Evolutionary conservation across 2,797 vertebrate genomes (phyloP), one percentile per base, ranked within the genome.

Genomic region (Cuculus canorus): DNA sequence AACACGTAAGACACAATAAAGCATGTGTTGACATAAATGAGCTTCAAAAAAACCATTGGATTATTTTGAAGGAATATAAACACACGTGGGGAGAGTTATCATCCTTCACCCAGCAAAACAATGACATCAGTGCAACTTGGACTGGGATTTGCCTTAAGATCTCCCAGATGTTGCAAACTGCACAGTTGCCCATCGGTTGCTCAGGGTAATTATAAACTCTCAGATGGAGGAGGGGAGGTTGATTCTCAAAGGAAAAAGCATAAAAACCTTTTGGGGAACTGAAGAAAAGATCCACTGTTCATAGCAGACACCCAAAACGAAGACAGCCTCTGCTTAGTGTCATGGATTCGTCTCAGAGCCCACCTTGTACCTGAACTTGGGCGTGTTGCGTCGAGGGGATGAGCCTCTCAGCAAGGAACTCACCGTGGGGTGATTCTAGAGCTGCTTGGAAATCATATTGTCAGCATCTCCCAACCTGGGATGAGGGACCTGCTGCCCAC

Each of bases 41-140:
- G 82, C 86, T 85, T 94, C 93, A 82, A 87, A 93, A 96, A 82
- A 53, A 25, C 17, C 48, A 86, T 19, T 82, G 92, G 96, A 90
- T 93, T 94, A 94, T 89, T 94, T 86, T 92, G 94, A 92, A 92
- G 94, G 77, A 96, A 39, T 75, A 86, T 92, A 91, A 96, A 86
- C 94, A 71, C 87, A 93, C 89, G 33, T 39, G 30, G 83, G 77
- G 78, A 93, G 82, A 86, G 73, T 93, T 94, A 94, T 92, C 85
- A 79, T 94, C 92, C 95, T 92, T 96, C 77, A 94, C 86, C 85
- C 91, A 94, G 87, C 94, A 96, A 96, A 97, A 97, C 95, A 97
- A 96, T 97, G 88, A 96, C 94, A 95, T 95, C 95, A 96, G 87
- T 92, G 82, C 81, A 86, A 82, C 82, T 93, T 94, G 95, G 95